Conservation (phyloP, 1,140 invertebrate genomes). For the Lycorma delicatula region DNA sequence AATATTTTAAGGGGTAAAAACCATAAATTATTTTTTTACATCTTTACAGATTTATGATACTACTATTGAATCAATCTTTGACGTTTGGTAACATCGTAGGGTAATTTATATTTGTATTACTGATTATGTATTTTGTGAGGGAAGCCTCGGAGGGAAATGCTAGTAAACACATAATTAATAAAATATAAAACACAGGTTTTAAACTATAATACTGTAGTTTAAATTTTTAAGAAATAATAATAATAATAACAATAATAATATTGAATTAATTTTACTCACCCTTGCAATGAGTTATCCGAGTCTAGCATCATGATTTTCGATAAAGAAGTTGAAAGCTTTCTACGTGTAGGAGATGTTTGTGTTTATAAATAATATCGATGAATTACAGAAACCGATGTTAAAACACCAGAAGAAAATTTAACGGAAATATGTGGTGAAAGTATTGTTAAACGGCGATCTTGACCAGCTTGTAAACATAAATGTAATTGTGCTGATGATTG, state of each 20-base stretch:
- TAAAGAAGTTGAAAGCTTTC: conserved; percentile 62
- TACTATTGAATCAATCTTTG: too few species aligned
- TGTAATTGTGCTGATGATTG: conserved; percentile 48
- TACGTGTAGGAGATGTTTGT: conserved; percentile 47
- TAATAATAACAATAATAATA: background rate
- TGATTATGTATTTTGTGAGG: too few species aligned
- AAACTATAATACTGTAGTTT: too few species aligned
- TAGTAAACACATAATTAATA: too few species aligned
- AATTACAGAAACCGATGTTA: conserved; percentile 18
- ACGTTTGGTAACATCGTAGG: too few species aligned
- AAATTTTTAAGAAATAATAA: background rate
- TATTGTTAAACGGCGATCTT: conserved; percentile 55
- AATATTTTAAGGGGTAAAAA: too few species aligned
- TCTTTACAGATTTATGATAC: too few species aligned
- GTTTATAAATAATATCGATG: conserved; percentile 51
- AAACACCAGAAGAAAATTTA: conserved; percentile 30
- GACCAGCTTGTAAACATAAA: conserved; percentile 49
- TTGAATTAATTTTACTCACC: conserved; percentile 43
- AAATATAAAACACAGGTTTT: background rate
- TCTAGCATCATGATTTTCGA: conserved; percentile 63
- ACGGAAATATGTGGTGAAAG: conserved; percentile 63
- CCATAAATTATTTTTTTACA: too few species aligned
- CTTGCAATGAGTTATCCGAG: conserved; percentile 56
- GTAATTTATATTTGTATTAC: too few species aligned
- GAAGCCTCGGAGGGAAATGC: too few species aligned